phyloP scores from a whole-genome alignment of 1,140 invertebrate species.

The Galendromus occidentalis region DNA sequence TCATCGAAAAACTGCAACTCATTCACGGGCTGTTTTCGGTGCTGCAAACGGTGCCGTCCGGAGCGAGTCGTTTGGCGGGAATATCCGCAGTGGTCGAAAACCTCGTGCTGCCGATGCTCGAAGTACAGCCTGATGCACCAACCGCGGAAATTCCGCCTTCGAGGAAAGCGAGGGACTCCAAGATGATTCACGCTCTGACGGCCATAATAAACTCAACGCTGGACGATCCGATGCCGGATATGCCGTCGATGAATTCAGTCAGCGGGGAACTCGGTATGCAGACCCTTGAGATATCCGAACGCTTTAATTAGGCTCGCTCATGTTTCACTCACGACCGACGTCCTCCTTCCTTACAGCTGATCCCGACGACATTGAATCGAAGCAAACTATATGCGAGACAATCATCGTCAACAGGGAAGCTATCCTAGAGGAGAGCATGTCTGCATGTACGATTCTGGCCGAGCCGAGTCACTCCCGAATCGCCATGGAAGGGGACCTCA shows the following conservation, averaged over 20 bases:
- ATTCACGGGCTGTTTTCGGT: not conserved
- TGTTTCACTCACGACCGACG: too few relatives aligned
- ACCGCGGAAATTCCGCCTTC: not conserved
- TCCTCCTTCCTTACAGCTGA: too few relatives aligned
- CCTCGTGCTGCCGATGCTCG: not conserved
- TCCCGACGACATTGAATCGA: too few relatives aligned
- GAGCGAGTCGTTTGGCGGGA: not conserved
- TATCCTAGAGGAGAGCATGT: not conserved
- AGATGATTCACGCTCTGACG: not conserved
- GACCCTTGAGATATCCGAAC: too few relatives aligned
- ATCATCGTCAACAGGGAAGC: not conserved
- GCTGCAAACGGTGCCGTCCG: not conserved
- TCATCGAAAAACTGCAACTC: not conserved
- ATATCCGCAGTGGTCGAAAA: not conserved
- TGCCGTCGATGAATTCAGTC: too few relatives aligned
- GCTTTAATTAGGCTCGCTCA: too few relatives aligned
- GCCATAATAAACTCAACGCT: not conserved
- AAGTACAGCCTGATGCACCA: too few relatives aligned
- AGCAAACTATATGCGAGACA: too few relatives aligned
- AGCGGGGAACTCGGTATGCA: too few relatives aligned
- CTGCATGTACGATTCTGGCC: not conserved
- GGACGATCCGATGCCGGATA: too few relatives aligned
- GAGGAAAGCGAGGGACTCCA: not conserved
- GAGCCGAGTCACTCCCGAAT: not conserved
- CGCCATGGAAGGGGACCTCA: not conserved